Base-by-base conservation (phyloP, 2,888 invertebrate genomes). In the Caenorhabditis wallacei region DNA sequence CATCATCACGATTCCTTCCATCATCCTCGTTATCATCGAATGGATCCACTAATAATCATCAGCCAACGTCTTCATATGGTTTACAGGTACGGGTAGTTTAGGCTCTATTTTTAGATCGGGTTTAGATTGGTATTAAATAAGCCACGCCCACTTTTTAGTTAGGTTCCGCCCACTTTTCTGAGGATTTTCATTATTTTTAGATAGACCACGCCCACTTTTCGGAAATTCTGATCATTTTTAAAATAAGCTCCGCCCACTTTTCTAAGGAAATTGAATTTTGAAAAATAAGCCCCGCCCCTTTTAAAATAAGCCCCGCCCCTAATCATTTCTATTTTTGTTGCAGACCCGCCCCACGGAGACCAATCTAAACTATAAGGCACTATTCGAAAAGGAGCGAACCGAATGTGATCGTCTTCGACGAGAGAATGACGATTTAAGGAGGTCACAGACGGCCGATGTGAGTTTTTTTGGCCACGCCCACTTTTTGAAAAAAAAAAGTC, bases 351-450 rank as follows among this genome's bases (percentile, higher is more conserved):
- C 85, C 5, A 79, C 79, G 10, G 87, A 85, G 48, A 85, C 85
- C 2, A 85, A 85, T 51, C 78, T 85, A 20, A 88, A 88, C 76
- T 90, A 90, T 74, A 88, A 88, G 70, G 72, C 84, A 4, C 76
- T 91, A 20, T 91, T 90, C 78, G 91, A 91, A 64, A 87, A 88
- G 79, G 89, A 90, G 69, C 76, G 79, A 7, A 51, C 70, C 48
- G 89, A 90, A 68, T 88, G 89, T 61, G 90, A 91, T 8, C 78
- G 85, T n/a, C 75, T 91, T 64, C 68, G 87, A 26, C 84, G 85
- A 53, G 88, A 89, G 48, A 35, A 90, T 63, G 89, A 89, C 16
- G 88, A 88, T 37, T 20, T 85, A 68, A 57, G 81, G 56, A 84
- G 84, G 57, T 81, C 80, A 5, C 57, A 68, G 37, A 74, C 82